These are phyloP conservation scores for Paralvinella palmiformis DNA, from an alignment of 1,140 invertebrate species.

Conservation along the genomic window DNA sequence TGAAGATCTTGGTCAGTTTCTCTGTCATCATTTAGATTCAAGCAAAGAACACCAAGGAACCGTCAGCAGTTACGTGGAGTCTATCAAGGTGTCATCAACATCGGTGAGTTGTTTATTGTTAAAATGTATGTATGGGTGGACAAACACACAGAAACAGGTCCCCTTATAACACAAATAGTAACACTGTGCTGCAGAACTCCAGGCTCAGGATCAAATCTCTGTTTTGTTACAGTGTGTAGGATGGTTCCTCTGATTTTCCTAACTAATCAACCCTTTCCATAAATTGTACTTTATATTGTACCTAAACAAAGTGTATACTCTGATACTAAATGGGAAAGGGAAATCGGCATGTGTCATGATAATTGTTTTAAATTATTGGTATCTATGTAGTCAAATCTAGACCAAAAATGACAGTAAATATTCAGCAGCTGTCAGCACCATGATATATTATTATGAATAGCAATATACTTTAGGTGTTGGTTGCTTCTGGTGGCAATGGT, in stretches of 20 bases:
- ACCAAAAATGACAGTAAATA: background rate
- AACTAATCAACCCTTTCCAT: background rate
- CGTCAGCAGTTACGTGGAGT: slow-evolving; percentile 43
- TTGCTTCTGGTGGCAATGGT: background rate
- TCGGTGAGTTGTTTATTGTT: slow-evolving; percentile 32
- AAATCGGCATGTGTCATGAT: background rate
- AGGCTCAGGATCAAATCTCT: background rate
- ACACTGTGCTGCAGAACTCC: background rate
- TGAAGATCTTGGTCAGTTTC: slow-evolving; percentile 43
- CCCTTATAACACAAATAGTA: background rate
- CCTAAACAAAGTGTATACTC: too few species aligned
- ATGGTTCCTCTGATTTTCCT: background rate
- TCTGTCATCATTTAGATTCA: slow-evolving; percentile 37
- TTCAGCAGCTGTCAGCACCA: background rate
- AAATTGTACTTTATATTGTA: background rate
- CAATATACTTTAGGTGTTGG: background rate
- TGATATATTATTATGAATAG: background rate
- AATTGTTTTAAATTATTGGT: background rate
- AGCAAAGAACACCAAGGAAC: slow-evolving; percentile 41
- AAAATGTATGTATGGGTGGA: background rate
- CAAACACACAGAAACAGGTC: background rate
- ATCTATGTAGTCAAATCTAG: background rate
- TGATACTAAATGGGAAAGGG: too few species aligned
- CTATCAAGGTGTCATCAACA: slow-evolving; percentile 41
- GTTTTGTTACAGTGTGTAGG: background rate